These are phyloP conservation scores for Phyllotreta striolata DNA, from an alignment of 2,888 invertebrate genomes.

Conservation along the genomic window DNA sequence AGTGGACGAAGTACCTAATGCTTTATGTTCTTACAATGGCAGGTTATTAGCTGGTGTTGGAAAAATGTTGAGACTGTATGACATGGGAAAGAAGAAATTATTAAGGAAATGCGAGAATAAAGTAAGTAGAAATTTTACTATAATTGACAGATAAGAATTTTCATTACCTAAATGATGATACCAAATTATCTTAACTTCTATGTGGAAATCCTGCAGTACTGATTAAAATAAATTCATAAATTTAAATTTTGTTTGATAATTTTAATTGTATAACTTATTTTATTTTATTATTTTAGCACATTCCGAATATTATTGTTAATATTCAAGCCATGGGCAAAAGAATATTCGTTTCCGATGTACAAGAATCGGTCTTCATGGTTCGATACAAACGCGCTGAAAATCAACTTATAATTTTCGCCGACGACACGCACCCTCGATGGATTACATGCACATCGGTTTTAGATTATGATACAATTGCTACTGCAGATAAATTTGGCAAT, in stretches of 20 bases:
- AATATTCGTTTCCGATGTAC: conserved; percentile 94
- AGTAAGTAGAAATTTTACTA: conserved; percentile 56
- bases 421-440: conserved; percentile 97
- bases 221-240: conserved; percentile 38
- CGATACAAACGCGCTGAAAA: conserved; percentile 95
- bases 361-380: conserved; percentile 96
- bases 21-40: conserved; percentile 91
- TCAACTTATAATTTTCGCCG: conserved; percentile 97
- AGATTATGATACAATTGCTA: conserved; percentile 96
- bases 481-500: conserved; percentile 98
- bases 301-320: conserved; percentile 93
- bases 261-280: conserved; percentile 3
- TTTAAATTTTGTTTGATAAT: conserved; percentile 1
- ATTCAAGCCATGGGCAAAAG: conserved; percentile 95
- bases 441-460: conserved; percentile 90
- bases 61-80: conserved; percentile 89
- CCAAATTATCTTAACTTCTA: conserved; percentile 42
- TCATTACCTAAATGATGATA: conserved; percentile 48
- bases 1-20: conserved; percentile 82
- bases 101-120: conserved; percentile 98
- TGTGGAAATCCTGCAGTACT: conserved; percentile 57
- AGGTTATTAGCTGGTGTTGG: conserved; percentile 92
- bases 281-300: conserved; percentile 70
- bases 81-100: conserved; percentile 95
- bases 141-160: neutral